phyloP scores from a whole-genome alignment of 1,140 invertebrate genomes.

The Polypedilum vanderplanki region DNA sequence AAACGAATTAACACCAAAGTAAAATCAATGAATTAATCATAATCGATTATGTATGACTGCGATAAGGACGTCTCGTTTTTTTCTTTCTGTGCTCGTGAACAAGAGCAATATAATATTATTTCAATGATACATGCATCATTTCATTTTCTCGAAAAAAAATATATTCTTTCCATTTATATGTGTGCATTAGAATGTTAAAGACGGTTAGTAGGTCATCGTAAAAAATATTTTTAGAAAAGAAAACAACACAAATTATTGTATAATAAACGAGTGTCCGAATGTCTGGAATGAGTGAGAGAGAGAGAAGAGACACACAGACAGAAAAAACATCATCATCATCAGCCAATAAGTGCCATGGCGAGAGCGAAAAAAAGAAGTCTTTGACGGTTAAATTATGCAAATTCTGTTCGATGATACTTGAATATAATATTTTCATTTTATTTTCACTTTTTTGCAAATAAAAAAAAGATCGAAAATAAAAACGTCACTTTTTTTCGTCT shows the following conservation, averaged over 20 bases:
- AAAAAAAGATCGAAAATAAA: conserved; percentile 23
- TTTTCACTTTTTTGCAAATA: conserved; percentile 4
- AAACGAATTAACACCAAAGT: conserved; percentile 1
- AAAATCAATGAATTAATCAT: conserved; percentile 8
- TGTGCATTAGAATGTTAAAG: conserved; percentile 21
- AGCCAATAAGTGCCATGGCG: neutral
- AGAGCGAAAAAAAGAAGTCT: neutral
- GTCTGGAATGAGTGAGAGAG: neutral
- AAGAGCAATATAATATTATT: neutral
- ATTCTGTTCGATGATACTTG: conserved; percentile 17
- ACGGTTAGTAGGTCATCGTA: conserved; percentile 24
- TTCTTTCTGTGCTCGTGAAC: neutral
- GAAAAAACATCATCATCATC: neutral
- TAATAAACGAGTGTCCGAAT: neutral
- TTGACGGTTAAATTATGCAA: conserved; percentile 18
- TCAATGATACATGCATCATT: neutral
- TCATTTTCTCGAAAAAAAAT: too few species aligned
- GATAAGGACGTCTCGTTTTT: neutral
- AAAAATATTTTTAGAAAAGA: conserved; percentile 27
- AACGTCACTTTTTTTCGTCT: conserved; percentile 24
- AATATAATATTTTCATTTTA: conserved; percentile 3
- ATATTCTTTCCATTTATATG: neutral
- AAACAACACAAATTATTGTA: neutral
- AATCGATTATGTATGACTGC: neutral
- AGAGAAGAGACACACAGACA: too few species aligned